phyloP scores from a whole-genome alignment of 2,113 vertebrate species.

The Percina caprodes region DNA sequence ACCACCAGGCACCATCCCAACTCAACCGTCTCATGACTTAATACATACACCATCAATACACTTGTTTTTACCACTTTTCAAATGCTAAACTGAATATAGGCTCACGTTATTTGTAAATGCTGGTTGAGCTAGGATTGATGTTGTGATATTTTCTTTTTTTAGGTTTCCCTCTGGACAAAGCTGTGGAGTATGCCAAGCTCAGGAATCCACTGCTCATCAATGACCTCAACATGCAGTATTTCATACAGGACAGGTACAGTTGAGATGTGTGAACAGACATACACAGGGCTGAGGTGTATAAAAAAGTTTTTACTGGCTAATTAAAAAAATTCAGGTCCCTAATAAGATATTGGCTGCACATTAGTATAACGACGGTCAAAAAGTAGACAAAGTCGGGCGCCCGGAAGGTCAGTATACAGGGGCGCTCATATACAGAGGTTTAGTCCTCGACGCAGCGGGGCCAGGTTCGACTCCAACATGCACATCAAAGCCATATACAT shows the following conservation, averaged over 20 bases:
- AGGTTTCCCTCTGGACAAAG: constrained; percentile 98
- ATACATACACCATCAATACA: not conserved
- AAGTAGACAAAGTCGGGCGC: not conserved
- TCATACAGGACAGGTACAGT: constrained; percentile 94
- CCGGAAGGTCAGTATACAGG: too few species aligned
- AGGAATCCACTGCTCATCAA: constrained; percentile 96
- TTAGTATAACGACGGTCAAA: not conserved
- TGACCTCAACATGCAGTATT: constrained; percentile 98
- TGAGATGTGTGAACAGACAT: not conserved
- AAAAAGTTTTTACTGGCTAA: not conserved
- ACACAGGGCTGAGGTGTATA: not conserved
- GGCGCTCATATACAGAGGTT: too few species aligned
- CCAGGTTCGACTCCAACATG: not conserved
- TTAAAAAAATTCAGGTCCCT: too few species aligned
- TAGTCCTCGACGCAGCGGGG: too few species aligned
- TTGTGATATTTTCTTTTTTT: constrained; percentile 17
- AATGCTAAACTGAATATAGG: not conserved
- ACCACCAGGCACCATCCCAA: not conserved
- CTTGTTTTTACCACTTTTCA: not conserved
- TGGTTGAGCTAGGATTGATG: not conserved
- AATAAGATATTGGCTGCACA: not conserved
- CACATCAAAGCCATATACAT: too few species aligned
- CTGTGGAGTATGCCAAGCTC: constrained; percentile 94
- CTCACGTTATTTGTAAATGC: not conserved
- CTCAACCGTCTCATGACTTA: not conserved